These are phyloP conservation scores for Hirundo rustica DNA, from an alignment of 2,797 vertebrate genomes.

Conservation along the genomic window DNA sequence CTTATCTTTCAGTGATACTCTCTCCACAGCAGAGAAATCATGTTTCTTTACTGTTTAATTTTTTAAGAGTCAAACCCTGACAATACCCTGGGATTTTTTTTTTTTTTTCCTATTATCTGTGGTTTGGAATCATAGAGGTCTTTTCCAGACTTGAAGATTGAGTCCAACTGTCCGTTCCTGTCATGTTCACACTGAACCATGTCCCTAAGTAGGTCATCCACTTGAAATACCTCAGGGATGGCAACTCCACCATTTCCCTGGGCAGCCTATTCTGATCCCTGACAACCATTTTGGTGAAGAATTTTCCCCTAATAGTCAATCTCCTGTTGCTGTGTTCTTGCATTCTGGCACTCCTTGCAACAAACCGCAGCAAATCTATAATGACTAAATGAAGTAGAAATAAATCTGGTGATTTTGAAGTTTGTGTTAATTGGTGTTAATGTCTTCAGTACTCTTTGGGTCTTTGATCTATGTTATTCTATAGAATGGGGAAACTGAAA, in stretches of 20 bases:
- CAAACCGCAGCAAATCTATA: background rate
- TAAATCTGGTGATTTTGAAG: slow-evolving; percentile 25
- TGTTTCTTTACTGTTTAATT: background rate
- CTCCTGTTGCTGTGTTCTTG: background rate
- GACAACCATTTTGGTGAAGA: background rate
- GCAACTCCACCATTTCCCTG: background rate
- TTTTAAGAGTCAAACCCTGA: background rate
- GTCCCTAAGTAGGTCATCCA: too few relatives aligned
- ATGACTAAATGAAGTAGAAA: slow-evolving; percentile 9
- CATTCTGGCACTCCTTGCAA: slow-evolving; percentile 32
- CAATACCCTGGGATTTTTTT: background rate
- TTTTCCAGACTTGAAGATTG: background rate
- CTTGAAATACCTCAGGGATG: background rate
- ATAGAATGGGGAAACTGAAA: background rate
- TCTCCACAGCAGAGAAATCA: background rate
- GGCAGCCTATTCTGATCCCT: background rate
- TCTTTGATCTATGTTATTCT: slow-evolving; percentile 54
- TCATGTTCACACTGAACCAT: background rate
- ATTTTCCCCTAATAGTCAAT: background rate
- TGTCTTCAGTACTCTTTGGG: slow-evolving; percentile 13
- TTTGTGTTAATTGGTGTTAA: slow-evolving; percentile 61
- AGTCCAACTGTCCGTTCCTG: background rate
- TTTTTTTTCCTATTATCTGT: background rate
- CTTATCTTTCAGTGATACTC: background rate
- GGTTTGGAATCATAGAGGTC: background rate